Conservation (phyloP, 2,797 vertebrate species). For the Manis pentadactyla region DNA sequence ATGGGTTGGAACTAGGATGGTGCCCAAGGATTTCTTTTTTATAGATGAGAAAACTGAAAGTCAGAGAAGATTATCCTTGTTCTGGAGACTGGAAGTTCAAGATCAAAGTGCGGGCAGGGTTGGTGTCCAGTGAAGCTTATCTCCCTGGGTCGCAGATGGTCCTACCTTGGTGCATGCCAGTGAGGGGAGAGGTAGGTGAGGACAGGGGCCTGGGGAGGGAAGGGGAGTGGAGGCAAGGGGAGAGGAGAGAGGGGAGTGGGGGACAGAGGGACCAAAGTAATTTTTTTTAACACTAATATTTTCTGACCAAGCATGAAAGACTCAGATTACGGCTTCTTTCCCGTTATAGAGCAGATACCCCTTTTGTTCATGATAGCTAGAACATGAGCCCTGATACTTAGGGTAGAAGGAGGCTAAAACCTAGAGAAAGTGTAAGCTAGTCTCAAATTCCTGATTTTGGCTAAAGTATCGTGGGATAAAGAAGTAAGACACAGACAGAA, state of each 20-base stretch:
- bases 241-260: too few species aligned
- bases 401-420: not conserved
- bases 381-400: not conserved
- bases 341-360: not conserved
- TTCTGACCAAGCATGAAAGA: constrained; percentile 30
- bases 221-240: too few species aligned
- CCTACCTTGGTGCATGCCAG: too few species aligned
- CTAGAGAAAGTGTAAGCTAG: not conserved
- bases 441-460: not conserved
- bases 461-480: not conserved
- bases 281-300: not conserved
- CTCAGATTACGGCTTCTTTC: not conserved
- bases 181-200: too few species aligned
- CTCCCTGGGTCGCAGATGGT: too few species aligned
- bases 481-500: not conserved
- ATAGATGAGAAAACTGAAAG: too few species aligned
- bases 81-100: too few species aligned
- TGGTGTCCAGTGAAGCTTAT: too few species aligned
- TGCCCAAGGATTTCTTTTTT: not conserved
- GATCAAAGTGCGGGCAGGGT: too few species aligned
- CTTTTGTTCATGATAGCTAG: not conserved
- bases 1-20: not conserved
- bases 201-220: too few species aligned
- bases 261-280: not conserved
- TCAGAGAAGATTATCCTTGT: too few species aligned